phyloP scores from a whole-genome alignment of 2,888 invertebrate species.

The Drosophila diplacantha region DNA sequence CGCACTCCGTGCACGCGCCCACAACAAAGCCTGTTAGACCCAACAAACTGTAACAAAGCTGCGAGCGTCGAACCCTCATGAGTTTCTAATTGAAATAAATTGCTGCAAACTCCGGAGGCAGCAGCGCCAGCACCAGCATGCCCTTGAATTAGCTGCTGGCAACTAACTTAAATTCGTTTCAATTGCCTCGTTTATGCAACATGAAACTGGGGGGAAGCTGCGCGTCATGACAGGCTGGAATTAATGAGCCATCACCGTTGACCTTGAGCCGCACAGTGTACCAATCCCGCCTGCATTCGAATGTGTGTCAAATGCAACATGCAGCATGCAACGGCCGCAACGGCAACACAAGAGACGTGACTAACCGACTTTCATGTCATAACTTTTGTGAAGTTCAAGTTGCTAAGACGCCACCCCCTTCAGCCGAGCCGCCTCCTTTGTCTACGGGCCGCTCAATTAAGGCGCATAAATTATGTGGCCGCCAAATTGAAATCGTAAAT shows the following conservation, averaged over 20 bases:
- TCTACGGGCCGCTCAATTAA: conserved; percentile 65
- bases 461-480: conserved; percentile 73
- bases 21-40: conserved; percentile 14
- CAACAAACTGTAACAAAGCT: conserved; percentile 23
- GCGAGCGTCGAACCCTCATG: conserved; percentile 33
- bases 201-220: conserved; percentile 44
- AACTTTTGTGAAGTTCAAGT: conserved; percentile 71
- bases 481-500: conserved; percentile 74
- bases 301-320: conserved; percentile 72
- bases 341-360: conserved; percentile 59
- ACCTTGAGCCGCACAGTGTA: conserved; percentile 50
- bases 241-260: conserved; percentile 45
- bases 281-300: conserved; percentile 47
- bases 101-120: conserved; percentile 42
- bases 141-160: conserved; percentile 63
- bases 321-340: conserved; percentile 47
- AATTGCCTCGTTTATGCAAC: conserved; percentile 55
- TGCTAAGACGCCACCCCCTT: conserved; percentile 32
- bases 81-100: conserved; percentile 72
- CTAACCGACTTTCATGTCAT: conserved; percentile 73
- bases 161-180: conserved; percentile 62
- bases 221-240: conserved; percentile 45
- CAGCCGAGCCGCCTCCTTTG: conserved; percentile 18
- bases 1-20: conserved; percentile 21
- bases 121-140: conserved; percentile 57